These are phyloP conservation scores for Lampris megalopsis DNA, from an alignment of 2,113 vertebrate genomes.

Conservation along the genomic window DNA sequence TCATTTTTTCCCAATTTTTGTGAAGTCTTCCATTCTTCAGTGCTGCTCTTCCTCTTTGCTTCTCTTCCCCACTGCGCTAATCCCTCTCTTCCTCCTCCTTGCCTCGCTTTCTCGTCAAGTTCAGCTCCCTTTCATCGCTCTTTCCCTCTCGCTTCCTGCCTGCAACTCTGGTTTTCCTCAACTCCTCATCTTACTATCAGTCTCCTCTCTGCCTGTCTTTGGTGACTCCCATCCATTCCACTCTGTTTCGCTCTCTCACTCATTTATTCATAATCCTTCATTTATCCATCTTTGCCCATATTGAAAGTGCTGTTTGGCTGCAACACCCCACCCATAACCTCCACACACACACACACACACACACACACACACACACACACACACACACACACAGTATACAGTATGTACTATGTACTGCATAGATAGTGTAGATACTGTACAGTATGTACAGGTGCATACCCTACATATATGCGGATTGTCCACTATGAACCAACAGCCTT, in stretches of 20 bases:
- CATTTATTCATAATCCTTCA: too few species aligned
- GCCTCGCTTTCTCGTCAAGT: too few species aligned
- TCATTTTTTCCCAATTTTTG: too few species aligned
- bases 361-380: background rate
- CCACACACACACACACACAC: background rate
- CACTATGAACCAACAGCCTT: background rate
- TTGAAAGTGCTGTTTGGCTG: too few species aligned
- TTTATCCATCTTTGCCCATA: background rate
- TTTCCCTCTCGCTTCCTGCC: too few species aligned
- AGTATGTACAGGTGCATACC: background rate
- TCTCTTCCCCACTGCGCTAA: too few species aligned
- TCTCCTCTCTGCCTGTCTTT: background rate
- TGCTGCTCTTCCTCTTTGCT: too few species aligned
- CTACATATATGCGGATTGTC: background rate
- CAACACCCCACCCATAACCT: background rate
- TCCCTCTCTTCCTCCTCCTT: background rate
- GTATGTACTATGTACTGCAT: background rate
- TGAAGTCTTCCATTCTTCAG: too few species aligned
- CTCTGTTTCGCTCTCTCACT: background rate
- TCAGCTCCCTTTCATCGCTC: background rate
- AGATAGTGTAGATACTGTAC: background rate
- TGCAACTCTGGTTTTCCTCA: background rate
- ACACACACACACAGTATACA: constrained; percentile 6
- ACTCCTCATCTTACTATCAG: background rate
- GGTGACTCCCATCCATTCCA: background rate